Evolutionary conservation across 1,140 invertebrate species (phyloP).

Genomic region (Ceratitis capitata): DNA sequence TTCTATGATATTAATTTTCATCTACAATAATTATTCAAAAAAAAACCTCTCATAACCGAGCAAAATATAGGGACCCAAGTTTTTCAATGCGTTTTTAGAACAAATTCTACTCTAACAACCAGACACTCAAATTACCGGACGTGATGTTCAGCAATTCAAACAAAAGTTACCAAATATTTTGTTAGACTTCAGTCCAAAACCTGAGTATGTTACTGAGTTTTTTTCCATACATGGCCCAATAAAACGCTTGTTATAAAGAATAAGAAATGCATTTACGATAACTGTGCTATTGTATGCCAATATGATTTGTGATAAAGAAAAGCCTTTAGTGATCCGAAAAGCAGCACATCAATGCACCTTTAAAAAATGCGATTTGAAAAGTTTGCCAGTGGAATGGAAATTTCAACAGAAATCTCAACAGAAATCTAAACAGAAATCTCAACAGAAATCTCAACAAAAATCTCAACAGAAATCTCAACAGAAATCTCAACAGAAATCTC

Average conservation of each 20-base stretch:
- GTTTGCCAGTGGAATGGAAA: not conserved
- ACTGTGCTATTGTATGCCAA: not conserved
- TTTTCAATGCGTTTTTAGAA: too few species aligned
- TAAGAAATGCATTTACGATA: not conserved
- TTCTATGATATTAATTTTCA: too few species aligned
- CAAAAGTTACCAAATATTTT: not conserved
- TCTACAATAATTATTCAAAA: too few species aligned
- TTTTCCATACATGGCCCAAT: not conserved
- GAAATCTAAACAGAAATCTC: slow-evolving; percentile 5
- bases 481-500: slow-evolving; percentile 5
- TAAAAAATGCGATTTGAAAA: not conserved
- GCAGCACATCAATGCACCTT: not conserved
- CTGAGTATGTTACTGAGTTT: not conserved
- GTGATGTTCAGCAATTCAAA: not conserved
- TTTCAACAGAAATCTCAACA: too few species aligned
- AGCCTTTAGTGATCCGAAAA: slow-evolving; percentile 6
- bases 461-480: too few species aligned
- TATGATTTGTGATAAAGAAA: slow-evolving; percentile 31
- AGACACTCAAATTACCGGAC: too few species aligned
- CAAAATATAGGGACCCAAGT: too few species aligned
- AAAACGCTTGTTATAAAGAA: not conserved
- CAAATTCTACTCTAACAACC: too few species aligned
- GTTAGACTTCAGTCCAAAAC: not conserved
- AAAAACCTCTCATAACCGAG: too few species aligned
- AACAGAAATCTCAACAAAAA: too few species aligned